Evolutionary conservation across 2,888 invertebrate genomes (phyloP), one percentile per base, ranked within the genome.

Genomic region (Hydroisotoma schaefferi): DNA sequence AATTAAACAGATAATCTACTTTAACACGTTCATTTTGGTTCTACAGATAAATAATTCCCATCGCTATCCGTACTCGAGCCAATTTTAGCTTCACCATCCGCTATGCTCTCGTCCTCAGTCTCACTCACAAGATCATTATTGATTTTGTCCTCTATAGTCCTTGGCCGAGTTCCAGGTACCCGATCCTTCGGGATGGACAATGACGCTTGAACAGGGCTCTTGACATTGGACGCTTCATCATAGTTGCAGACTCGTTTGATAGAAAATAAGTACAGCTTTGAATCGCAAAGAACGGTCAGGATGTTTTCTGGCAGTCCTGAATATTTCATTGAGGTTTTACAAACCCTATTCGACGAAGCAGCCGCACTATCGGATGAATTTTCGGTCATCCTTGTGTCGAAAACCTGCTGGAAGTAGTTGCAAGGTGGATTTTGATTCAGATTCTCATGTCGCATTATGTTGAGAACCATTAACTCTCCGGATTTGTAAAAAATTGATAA

Each of bases 381-480:
- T 15, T 33, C 15, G 33, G 6, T 33, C 5, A 15, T 20, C 5
- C 40, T 5, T 5, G n/a, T 40, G 20, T 40, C 40, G 8, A 40
- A 15, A 40, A 40, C n/a, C 20, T 40, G 40, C 5, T 40, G 40
- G 20, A 18, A 40, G 20, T 18, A 40, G n/a, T 40, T 15, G 20
- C 40, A 40, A 40, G 8, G n/a, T 5, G 40, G 40, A 40, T 40
- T 20, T 4, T 10, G 15, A 4, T 5, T 20, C 5, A 20, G 40
- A 40, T 40, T 15, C 20, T 40, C 40, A 15, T 40, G 8, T 20
- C 20, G 15, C 20, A 15, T 5, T 18, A 40, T 40, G 5, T 40
- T 5, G n/a, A 40, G 20, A 18, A 57, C 47, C 57, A 61, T 61
- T 0, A 57, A 49, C n/a, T 61, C 61, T n/a, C 61, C 57, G 15